phyloP scores from a whole-genome alignment of 2,797 vertebrate species.

The Periophthalmus magnuspinnatus region DNA sequence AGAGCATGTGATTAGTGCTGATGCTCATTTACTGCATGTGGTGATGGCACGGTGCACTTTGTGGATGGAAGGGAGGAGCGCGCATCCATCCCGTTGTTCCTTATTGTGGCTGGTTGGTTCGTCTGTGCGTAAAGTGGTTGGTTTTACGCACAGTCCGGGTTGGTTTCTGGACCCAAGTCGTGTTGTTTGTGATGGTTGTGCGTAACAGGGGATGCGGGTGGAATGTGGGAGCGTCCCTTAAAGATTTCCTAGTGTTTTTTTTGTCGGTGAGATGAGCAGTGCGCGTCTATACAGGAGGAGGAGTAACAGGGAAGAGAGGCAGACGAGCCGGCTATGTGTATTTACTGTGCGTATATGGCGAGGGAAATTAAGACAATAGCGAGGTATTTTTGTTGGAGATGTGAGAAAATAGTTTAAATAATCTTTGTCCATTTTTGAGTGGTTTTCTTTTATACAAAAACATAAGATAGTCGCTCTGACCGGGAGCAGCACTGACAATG shows the following conservation, averaged over 20 bases:
- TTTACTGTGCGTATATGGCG: slow-evolving; percentile 43
- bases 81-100: slow-evolving; percentile 37
- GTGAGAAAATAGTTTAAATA: slow-evolving; percentile 54
- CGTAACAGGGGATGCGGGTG: slow-evolving; percentile 40
- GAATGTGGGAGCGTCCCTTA: slow-evolving; percentile 42
- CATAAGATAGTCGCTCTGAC: slow-evolving; percentile 18
- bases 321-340: slow-evolving; percentile 63
- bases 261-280: slow-evolving; percentile 21
- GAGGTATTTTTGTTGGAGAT: slow-evolving; percentile 40
- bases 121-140: slow-evolving; percentile 52
- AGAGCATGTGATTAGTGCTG: neutral
- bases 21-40: neutral
- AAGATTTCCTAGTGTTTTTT: slow-evolving; percentile 34
- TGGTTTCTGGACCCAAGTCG: slow-evolving; percentile 43
- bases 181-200: slow-evolving; percentile 2
- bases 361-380: slow-evolving; percentile 47
- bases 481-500: slow-evolving; percentile 86
- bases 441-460: slow-evolving; percentile 52
- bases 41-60: slow-evolving; percentile 27
- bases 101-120: slow-evolving; percentile 1
- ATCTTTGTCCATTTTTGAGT: slow-evolving; percentile 31
- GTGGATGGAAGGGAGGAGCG: slow-evolving; percentile 51
- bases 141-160: slow-evolving; percentile 26
- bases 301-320: slow-evolving; percentile 21
- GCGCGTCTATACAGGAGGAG: slow-evolving; percentile 41